Conservation (phyloP, 1,140 invertebrate species). For the Phortica variegata region DNA sequence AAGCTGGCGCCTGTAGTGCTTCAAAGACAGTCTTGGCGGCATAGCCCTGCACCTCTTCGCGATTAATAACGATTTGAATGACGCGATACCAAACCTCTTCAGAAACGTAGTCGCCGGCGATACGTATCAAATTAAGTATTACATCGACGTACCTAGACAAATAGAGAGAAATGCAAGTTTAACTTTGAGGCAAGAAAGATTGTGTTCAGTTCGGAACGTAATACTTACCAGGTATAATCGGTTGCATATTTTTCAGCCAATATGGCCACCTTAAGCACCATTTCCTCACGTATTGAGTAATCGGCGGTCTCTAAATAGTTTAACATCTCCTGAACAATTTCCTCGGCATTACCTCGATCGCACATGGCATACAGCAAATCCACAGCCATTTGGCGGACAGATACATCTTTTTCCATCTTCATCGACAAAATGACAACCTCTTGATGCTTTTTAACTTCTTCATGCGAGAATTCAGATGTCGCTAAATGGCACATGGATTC, state of each 20-base stretch:
- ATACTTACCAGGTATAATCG: conserved; percentile 90
- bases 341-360: conserved; percentile 98
- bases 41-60: conserved; percentile 99
- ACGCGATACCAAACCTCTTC: conserved; percentile 99
- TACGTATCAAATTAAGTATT: conserved; percentile 97
- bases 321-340: conserved; percentile 99
- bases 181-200: neutral
- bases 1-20: conserved; percentile 95
- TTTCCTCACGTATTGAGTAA: conserved; percentile 99
- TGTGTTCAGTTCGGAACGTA: neutral
- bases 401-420: conserved; percentile 99
- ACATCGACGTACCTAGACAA: conserved; percentile 82
- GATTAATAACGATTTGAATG: conserved; percentile 99
- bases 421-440: conserved; percentile 99
- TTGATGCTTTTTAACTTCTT: conserved; percentile 99
- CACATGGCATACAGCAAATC: conserved; percentile 99
- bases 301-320: conserved; percentile 99
- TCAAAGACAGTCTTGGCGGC: conserved; percentile 99
- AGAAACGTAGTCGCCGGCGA: conserved; percentile 98
- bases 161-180: conserved; percentile 4
- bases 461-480: conserved; percentile 99
- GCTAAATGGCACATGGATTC: conserved; percentile 99
- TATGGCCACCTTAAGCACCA: conserved; percentile 99
- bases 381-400: conserved; percentile 96
- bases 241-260: conserved; percentile 99